Evolutionary conservation across 2,797 vertebrate genomes (phyloP), one percentile per base, ranked within the genome.

Genomic region (Phalloptychus januarius): DNA sequence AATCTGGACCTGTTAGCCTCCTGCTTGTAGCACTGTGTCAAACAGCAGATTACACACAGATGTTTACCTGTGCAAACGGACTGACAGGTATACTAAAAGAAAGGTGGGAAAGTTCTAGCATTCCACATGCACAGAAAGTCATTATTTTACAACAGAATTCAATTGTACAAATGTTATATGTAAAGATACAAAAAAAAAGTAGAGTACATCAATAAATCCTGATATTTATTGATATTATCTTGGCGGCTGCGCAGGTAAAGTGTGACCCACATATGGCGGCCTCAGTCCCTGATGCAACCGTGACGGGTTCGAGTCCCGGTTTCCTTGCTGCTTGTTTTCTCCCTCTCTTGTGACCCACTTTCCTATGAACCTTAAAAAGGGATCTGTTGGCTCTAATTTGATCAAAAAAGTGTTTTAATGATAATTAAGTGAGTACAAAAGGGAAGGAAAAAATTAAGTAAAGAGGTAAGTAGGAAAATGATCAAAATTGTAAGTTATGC

Each of bases 1-100:
- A 77, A 23, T 76, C n/a, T 72, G 48, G 33, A 65, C 69, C 31
- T 65, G 54, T 75, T n/a, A n/a, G n/a, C n/a, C n/a, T n/a, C n/a
- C n/a, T n/a, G n/a, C n/a, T n/a, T n/a, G n/a, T n/a, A n/a, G n/a
- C n/a, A n/a, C n/a, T n/a, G n/a, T n/a, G n/a, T n/a, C n/a, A n/a
- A n/a, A 69, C 31, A 81, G 33, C 31, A 38, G 28, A 25, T 0
- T 42, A 33, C 33, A 75, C 36, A 42, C 28, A 44, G 3, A n/a
- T 18, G 79, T 1, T 58, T 71, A n/a, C 45, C 11, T 28, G 63
- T 52, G 28, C 74, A 58, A 63, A 40, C 15, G 46, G 56, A 1
- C 5, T 42, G 7, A 38, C 7, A 50, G 15, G 3, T 0, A 8
- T 38, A 16, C n/a, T 52, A 44, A 56, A 54, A 5, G 25, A 25